phyloP scores from a whole-genome alignment of 2,113 vertebrate genomes.

The Anguilla rostrata region DNA sequence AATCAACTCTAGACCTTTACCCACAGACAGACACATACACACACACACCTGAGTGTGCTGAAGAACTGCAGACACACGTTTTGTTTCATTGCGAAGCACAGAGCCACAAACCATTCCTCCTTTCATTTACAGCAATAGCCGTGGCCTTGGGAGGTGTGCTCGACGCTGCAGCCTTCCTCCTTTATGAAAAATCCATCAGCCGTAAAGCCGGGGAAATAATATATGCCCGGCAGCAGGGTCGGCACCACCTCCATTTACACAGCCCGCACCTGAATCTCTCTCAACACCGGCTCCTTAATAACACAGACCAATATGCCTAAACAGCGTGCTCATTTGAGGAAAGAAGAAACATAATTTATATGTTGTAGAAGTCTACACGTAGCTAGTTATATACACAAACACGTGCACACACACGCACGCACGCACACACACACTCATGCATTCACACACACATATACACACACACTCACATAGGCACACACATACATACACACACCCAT shows the following conservation, averaged over 20 bases:
- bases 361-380: no score
- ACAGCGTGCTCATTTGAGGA: neutral
- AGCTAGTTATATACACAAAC: no score
- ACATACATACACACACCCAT: no score
- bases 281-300: neutral
- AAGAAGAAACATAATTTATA: no score
- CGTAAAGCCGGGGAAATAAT: slow-evolving; percentile 24
- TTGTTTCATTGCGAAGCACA: no score
- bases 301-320: slow-evolving; percentile 8
- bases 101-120: slow-evolving; percentile 6
- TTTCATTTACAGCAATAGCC: slow-evolving; percentile 31
- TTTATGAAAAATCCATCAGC: slow-evolving; percentile 29
- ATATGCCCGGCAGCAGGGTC: slow-evolving; percentile 10
- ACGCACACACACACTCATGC: neutral
- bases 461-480: no score
- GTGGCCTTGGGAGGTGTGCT: slow-evolving; percentile 29
- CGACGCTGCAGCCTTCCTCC: slow-evolving; percentile 25
- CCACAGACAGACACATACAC: no score
- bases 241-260: neutral
- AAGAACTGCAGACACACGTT: slow-evolving; percentile 19
- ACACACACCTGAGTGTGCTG: neutral
- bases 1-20: no score
- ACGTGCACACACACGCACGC: neutral
- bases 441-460: no score
- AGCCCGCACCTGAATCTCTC: neutral